Conservation (phyloP, 2,113 vertebrate genomes). For the Dipodomys merriami region DNA sequence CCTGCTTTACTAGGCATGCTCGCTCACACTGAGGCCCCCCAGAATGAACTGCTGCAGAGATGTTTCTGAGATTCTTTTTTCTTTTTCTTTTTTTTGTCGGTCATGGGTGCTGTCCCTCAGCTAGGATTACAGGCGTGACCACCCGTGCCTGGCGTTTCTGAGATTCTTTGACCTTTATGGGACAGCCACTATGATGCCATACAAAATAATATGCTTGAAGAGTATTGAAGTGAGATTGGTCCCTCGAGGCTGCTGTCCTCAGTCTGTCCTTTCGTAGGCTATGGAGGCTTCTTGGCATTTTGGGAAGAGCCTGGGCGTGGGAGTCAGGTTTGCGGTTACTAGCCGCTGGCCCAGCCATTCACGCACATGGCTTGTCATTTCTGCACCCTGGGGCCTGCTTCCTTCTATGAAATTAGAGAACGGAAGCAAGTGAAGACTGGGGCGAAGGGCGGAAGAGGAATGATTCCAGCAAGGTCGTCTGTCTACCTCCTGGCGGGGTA, state of each 20-base stretch:
- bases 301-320: not conserved
- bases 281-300: not conserved
- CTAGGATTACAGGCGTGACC: too few relatives aligned
- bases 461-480: not conserved
- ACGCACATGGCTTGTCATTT: not conserved
- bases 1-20: too few relatives aligned
- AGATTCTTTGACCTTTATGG: not conserved
- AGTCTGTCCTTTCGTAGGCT: not conserved
- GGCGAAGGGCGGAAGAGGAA: not conserved
- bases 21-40: too few relatives aligned
- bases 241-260: not conserved
- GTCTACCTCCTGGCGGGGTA: too few relatives aligned
- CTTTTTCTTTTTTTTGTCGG: too few relatives aligned
- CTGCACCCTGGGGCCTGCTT: not conserved
- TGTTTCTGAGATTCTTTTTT: not conserved
- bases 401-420: not conserved
- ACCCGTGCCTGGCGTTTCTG: not conserved
- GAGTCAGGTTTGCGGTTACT: not conserved
- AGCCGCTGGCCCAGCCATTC: not conserved
- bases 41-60: not conserved
- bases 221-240: not conserved
- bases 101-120: too few relatives aligned
- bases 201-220: not conserved
- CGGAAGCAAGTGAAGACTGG: not conserved
- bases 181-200: too few relatives aligned